phyloP scores from a whole-genome alignment of 2,888 invertebrate genomes.

The Hirtodrosophila alboralis region DNA sequence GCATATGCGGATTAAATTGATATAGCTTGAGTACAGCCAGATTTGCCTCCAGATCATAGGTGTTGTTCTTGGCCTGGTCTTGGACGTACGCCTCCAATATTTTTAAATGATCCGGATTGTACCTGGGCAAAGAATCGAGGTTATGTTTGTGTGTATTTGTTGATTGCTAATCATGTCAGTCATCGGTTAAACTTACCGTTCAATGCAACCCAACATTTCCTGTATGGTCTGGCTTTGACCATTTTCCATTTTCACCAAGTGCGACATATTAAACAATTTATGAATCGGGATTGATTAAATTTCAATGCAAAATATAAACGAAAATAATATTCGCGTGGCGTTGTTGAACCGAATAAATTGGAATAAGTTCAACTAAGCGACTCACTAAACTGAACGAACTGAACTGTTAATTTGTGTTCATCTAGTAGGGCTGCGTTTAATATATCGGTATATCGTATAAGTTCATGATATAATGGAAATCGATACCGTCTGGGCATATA shows the following conservation, averaged over 20 bases:
- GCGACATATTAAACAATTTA: conserved; percentile 71
- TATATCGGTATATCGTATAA: too few species aligned
- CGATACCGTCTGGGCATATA: too few species aligned
- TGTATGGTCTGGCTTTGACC: conserved; percentile 88
- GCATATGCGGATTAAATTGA: conserved; percentile 96
- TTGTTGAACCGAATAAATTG: conserved; percentile 25
- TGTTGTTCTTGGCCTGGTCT: conserved; percentile 95
- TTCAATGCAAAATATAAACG: conserved; percentile 31
- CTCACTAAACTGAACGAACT: conserved; percentile 3
- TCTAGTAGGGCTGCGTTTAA: too few species aligned
- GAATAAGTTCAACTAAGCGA: conserved; percentile 18
- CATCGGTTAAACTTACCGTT: conserved; percentile 87
- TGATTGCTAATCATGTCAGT: conserved; percentile 7
- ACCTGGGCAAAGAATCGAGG: conserved; percentile 86
- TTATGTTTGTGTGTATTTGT: conserved; percentile 63
- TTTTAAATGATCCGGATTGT: conserved; percentile 97
- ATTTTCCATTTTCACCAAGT: conserved; percentile 84
- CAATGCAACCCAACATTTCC: conserved; percentile 94
- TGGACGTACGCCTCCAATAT: conserved; percentile 96
- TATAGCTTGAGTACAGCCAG: conserved; percentile 97
- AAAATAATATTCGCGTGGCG: conserved; percentile 53
- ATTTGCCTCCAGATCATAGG: conserved; percentile 98
- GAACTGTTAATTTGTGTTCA: neutral
- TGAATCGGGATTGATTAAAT: conserved; percentile 5
- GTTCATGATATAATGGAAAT: too few species aligned